phyloP scores from a whole-genome alignment of 1,140 invertebrate genomes.

The Metopolophium dirhodum region DNA sequence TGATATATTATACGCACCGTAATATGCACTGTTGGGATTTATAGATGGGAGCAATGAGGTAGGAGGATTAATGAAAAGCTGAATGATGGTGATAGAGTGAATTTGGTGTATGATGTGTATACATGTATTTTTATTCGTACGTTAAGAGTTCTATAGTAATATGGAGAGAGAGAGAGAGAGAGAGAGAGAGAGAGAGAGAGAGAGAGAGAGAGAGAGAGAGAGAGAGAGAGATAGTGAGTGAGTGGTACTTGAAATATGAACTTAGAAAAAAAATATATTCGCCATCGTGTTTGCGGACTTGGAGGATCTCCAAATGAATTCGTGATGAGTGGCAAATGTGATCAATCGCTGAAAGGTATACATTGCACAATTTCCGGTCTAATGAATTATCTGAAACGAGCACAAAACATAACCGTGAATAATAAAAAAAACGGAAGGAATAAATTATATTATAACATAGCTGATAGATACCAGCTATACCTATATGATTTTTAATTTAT shows the following conservation, averaged over 20 bases:
- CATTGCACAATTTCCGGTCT: conserved; percentile 23
- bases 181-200: neutral
- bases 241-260: neutral
- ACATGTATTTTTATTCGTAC: neutral
- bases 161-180: neutral
- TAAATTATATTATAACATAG: neutral
- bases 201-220: neutral
- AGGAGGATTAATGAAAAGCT: conserved; percentile 6
- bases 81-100: neutral
- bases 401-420: neutral
- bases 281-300: neutral
- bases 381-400: neutral
- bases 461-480: neutral
- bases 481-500: neutral
- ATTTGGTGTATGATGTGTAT: neutral
- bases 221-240: neutral
- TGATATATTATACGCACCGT: conserved; percentile 5
- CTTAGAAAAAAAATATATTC: neutral
- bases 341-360: conserved; percentile 3
- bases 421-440: neutral
- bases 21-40: neutral
- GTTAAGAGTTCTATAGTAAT: neutral
- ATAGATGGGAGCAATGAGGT: neutral
- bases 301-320: conserved; percentile 43
- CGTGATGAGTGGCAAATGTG: neutral